Conservation (phyloP, 2,113 vertebrate genomes). For the Girardinichthys multiradiatus region DNA sequence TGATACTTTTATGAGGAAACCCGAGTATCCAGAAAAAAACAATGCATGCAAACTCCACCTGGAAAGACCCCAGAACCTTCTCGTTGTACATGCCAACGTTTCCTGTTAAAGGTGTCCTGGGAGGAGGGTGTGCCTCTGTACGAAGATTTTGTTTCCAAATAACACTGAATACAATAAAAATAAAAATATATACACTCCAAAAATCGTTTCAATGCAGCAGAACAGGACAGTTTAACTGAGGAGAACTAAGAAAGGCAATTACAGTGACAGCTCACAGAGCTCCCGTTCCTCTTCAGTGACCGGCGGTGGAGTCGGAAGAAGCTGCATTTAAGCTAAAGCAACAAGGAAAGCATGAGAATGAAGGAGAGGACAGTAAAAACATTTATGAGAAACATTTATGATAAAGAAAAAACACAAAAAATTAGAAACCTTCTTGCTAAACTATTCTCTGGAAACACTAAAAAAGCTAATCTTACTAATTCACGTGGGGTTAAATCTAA, state of each 20-base stretch:
- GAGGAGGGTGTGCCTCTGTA: constrained; percentile 9
- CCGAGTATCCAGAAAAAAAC: background rate
- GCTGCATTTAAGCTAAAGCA: constrained; percentile 35
- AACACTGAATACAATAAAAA: constrained; percentile 65
- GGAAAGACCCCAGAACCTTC: background rate
- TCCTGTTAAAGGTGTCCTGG: background rate
- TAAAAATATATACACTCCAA: constrained; percentile 65
- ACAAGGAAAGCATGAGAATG: background rate
- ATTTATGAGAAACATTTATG: background rate
- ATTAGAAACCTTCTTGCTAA: background rate
- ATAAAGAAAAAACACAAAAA: background rate
- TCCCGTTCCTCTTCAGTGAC: constrained; percentile 33
- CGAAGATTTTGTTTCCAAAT: constrained; percentile 74
- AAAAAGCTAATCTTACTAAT: constrained; percentile 41
- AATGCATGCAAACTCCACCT: background rate
- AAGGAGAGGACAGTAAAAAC: too few relatives aligned
- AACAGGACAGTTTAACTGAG: constrained; percentile 65
- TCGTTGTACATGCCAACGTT: background rate
- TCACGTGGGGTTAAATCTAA: constrained; percentile 38
- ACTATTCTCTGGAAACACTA: constrained; percentile 10
- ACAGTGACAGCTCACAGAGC: constrained; percentile 19
- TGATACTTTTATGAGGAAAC: background rate
- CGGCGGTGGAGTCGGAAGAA: constrained; percentile 48
- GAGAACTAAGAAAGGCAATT: constrained; percentile 21
- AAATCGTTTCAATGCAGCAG: constrained; percentile 50